Evolutionary conservation across 1,140 invertebrate species (phyloP).

Genomic region (Brachionus rubens): DNA sequence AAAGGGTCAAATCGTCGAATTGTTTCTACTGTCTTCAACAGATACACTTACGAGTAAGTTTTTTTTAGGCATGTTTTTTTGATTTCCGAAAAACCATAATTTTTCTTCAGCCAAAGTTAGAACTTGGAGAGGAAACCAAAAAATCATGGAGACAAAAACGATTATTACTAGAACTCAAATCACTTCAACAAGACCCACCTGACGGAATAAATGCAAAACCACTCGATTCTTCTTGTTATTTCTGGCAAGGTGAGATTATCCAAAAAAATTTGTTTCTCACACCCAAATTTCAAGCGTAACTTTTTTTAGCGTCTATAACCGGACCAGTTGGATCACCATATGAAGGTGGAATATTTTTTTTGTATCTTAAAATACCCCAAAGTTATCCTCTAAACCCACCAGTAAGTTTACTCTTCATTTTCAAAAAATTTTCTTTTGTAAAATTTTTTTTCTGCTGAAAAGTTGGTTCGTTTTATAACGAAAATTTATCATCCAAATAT

Average conservation of each 20-base stretch:
- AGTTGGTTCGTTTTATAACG: constrained; percentile 70
- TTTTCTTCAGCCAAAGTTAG: not conserved
- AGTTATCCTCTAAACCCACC: constrained; percentile 88
- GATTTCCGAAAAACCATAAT: not conserved
- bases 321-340: constrained; percentile 60
- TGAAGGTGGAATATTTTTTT: constrained; percentile 65
- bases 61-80: not conserved
- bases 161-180: constrained; percentile 57
- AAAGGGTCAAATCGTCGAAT: constrained; percentile 44
- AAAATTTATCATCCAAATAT: constrained; percentile 92
- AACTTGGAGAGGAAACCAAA: constrained; percentile 45
- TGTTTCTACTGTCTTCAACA: constrained; percentile 46
- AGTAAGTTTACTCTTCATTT: constrained; percentile 65
- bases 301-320: constrained; percentile 53
- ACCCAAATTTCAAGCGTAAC: not conserved
- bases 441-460: not conserved
- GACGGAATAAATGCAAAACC: constrained; percentile 84
- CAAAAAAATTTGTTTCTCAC: not conserved
- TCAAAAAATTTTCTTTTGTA: not conserved
- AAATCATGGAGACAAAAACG: constrained; percentile 58
- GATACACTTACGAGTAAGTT: constrained; percentile 14
- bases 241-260: constrained; percentile 54
- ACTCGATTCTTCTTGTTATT: constrained; percentile 67
- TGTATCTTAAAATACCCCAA: constrained; percentile 77
- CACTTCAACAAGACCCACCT: constrained; percentile 70